Evolutionary conservation across 2,888 invertebrate species (phyloP), one percentile per base, ranked within the genome.

Genomic region (Xestobium rufovillosum): DNA sequence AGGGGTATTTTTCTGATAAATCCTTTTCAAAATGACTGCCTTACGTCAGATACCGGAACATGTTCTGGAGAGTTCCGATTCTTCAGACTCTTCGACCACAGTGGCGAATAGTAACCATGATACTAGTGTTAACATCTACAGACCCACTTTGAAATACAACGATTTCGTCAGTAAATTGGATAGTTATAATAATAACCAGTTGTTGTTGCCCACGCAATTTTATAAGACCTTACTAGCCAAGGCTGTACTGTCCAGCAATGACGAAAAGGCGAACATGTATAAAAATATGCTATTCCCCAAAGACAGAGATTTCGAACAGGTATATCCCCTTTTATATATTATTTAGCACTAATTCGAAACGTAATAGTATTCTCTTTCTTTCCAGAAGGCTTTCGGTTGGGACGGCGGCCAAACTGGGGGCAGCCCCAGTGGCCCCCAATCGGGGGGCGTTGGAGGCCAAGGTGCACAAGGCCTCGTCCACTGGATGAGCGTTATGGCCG

Each of bases 401-500:
- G 66, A 65, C 45, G 60, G 65, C 38, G 62, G 66, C 45, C 70
- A 69, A 57, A 63, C 69, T 40, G 68, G 70, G 32, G 71, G 67
- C 38, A 69, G 66, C 48, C 68, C 70, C 33, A 54, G 61, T 16
- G 66, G 65, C 14, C 64, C 62, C 34, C 75, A 75, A 61, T 63
- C 71, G 52, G 71, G 73, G 59, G 67, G 63, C 38, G 73, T 74
- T 62, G 77, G 76, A 56, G 73, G 76, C 36, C 73, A 77, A 57
- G 76, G 75, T 62, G 62, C 82, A 31, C 83, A 83, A 60, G 86
- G 86, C 42, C 76, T 90, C 62, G 90, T 90, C 60, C 91, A 91
- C 72, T 91, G 91, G 91, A 90, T 91, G 89, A 89, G 90, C 62
- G 90, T 91, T 58, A 91, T 91, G 91, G 90, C 91, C 41, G 91